Conservation (phyloP, 2,888 invertebrate species). For the Nephrotoma appendiculata region DNA sequence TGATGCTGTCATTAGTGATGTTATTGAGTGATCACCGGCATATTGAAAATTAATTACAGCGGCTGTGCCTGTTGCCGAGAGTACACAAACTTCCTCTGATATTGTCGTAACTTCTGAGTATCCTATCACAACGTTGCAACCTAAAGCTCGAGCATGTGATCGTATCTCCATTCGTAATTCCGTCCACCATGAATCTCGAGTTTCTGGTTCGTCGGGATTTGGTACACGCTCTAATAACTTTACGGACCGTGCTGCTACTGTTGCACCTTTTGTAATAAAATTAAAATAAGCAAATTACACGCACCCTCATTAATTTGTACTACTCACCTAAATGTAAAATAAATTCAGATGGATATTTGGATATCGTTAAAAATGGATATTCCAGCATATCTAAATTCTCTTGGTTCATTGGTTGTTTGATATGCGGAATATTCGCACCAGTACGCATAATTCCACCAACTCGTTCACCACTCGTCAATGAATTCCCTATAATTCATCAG, state of each 20-base stretch:
- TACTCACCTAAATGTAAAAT: constrained; percentile 66
- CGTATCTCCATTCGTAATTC: constrained; percentile 90
- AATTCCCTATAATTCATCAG: constrained; percentile 46
- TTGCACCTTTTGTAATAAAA: constrained; percentile 42
- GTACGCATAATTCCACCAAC: constrained; percentile 42
- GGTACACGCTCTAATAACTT: constrained; percentile 69
- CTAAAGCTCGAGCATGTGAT: constrained; percentile 81
- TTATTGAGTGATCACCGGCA: constrained; percentile 15
- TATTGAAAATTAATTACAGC: constrained; percentile 58
- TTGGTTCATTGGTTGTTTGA: constrained; percentile 50
- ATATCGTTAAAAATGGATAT: constrained; percentile 90
- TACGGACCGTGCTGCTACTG: constrained; percentile 70
- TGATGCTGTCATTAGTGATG: constrained; percentile 34
- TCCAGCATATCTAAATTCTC: constrained; percentile 81
- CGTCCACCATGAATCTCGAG: constrained; percentile 93
- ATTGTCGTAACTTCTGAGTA: constrained; percentile 88
- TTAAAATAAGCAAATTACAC: background rate
- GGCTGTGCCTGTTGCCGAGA: constrained; percentile 89
- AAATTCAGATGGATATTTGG: constrained; percentile 78
- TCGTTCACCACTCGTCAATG: constrained; percentile 50
- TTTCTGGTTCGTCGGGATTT: constrained; percentile 79
- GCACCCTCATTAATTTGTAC: background rate
- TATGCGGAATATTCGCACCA: constrained; percentile 36
- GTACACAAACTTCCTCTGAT: constrained; percentile 91
- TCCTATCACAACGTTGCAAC: constrained; percentile 88